Evolutionary conservation across 2,113 vertebrate genomes (phyloP), one percentile per base, ranked within the genome.

Genomic region (Neogobius melanostomus): DNA sequence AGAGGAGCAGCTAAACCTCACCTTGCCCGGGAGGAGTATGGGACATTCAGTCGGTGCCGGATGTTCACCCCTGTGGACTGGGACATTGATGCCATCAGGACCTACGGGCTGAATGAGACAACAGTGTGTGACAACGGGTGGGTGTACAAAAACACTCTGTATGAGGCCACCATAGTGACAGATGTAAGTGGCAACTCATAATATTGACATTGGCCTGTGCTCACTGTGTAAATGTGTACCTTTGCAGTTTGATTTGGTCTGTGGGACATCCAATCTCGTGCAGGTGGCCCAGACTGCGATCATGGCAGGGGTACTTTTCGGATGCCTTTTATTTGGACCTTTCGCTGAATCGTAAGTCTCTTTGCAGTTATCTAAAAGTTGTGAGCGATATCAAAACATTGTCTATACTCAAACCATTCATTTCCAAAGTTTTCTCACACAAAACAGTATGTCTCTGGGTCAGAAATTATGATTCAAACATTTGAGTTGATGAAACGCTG

Each of bases 1-100:
- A 11, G 90, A 92, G 0, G 86, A 94, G 76, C 93, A 87, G 87
- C 85, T 93, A 76, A 87, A 92, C 69, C 79, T 95, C 69, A 95
- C 94, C 0, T 1, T 96, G 53, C 16, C 48, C 82, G 68, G 11
- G 82, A 84, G 0, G 3, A 60, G 0, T 45, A 89, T 0, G 94
- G 94, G 16, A n/a, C 42, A 0, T 93, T 92, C 0, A 90, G 94
- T 75, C 78, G 87, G 85, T 60, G 12, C 66, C 44, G 66, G 3
- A 14, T 69, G 12, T 15, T 65, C 7, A 75, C 52, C 36, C 94
- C 94, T 0, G 86, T 90, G 61, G 79, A 90, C 9, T 84, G 91
- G 92, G 88, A 90, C 75, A 89, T 96, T 0, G n/a, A 76, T 0
- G 72, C 85, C 69, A 93, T 96, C 59, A 8, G 90, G 70, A 65